These are phyloP conservation scores for Acestrorhynchus altus DNA, from an alignment of 2,797 vertebrate species.

Conservation along the genomic window DNA sequence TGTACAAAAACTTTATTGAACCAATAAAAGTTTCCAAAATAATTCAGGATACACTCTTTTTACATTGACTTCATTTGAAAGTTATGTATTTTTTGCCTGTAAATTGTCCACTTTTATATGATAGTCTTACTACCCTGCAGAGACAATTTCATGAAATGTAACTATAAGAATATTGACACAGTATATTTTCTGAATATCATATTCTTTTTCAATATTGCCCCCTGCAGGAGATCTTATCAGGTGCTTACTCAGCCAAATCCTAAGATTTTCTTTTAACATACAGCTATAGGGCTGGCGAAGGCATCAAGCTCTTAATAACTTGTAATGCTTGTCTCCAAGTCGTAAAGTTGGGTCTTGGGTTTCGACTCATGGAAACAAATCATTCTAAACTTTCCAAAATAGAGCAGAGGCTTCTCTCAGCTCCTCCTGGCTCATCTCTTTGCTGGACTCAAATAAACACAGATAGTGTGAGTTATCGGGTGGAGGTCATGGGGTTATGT, in stretches of 20 bases:
- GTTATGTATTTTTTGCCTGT: no score
- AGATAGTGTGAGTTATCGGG: constrained; percentile 2
- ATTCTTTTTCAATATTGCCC: neutral
- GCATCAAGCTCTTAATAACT: neutral
- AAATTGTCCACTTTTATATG: no score
- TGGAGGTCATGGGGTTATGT: neutral
- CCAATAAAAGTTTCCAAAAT: no score
- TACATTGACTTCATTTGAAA: no score
- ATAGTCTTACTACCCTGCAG: no score
- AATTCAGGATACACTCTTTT: no score
- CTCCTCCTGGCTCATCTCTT: neutral
- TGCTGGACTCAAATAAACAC: constrained; percentile 5
- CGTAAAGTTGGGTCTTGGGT: neutral
- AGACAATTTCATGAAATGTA: no score
- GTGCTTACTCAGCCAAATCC: neutral
- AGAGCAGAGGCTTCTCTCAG: neutral
- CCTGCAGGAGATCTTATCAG: neutral
- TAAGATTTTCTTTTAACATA: neutral
- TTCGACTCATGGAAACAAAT: neutral
- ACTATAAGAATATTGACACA: no score
- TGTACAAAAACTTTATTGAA: no score
- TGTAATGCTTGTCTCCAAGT: neutral
- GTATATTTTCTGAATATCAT: no score
- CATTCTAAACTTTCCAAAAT: neutral
- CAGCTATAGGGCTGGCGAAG: no score